phyloP scores from a whole-genome alignment of 1,140 invertebrate species.

The Papilio polyxenes region DNA sequence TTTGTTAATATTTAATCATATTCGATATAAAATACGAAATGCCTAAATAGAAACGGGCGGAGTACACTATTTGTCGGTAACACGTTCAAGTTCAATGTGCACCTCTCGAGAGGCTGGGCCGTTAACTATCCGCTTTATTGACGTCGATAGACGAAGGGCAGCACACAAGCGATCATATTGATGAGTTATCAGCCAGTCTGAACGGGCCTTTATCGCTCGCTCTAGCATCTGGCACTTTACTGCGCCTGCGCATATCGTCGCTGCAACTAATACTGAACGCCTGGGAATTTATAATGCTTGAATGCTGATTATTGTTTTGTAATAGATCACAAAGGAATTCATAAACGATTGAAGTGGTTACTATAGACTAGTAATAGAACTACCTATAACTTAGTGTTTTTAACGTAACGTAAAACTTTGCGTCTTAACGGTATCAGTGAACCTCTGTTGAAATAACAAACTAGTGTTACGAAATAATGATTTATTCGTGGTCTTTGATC shows the following conservation, averaged over 20 bases:
- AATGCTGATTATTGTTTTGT: not conserved
- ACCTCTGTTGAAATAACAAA: not conserved
- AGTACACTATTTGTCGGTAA: not conserved
- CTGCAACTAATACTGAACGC: not conserved
- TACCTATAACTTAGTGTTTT: not conserved
- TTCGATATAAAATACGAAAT: too few species aligned
- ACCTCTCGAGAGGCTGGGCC: conserved; percentile 11
- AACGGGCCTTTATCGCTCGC: conserved; percentile 9
- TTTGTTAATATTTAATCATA: too few species aligned
- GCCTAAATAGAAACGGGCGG: too few species aligned
- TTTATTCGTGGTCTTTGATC: conserved; percentile 21
- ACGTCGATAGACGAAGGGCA: conserved; percentile 7
- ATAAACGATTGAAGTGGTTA: not conserved
- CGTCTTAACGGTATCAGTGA: not conserved
- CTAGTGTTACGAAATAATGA: conserved; percentile 20
- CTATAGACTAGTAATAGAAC: not conserved
- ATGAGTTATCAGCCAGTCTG: conserved; percentile 16
- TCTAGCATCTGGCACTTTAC: conserved; percentile 4
- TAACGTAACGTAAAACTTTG: not conserved
- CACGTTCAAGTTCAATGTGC: conserved; percentile 14
- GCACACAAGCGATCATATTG: conserved; percentile 15
- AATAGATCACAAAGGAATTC: not conserved
- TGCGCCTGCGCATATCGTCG: not conserved
- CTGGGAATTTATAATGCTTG: not conserved
- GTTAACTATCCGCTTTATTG: conserved; percentile 20